phyloP scores from a whole-genome alignment of 2,797 vertebrate species.

The Manis crassicaudata region DNA sequence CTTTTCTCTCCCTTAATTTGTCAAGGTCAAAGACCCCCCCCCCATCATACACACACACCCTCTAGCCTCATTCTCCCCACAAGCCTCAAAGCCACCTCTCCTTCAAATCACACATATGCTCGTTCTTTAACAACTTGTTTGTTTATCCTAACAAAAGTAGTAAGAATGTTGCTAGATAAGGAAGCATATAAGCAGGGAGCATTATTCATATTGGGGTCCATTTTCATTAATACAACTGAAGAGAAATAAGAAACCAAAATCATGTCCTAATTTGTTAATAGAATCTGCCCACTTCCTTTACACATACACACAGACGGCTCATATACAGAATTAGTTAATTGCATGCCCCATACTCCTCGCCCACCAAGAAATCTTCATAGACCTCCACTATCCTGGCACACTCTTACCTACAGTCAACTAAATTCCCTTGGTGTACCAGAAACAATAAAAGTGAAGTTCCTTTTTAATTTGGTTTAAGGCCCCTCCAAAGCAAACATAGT shows the following conservation, averaged over 20 bases:
- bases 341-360: neutral
- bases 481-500: neutral
- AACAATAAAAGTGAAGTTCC: neutral
- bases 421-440: neutral
- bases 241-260: neutral
- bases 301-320: neutral
- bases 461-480: neutral
- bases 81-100: neutral
- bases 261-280: neutral
- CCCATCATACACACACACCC: too few relatives aligned
- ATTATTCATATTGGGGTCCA: neutral
- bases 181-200: neutral
- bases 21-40: neutral
- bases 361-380: neutral
- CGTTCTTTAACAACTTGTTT: neutral
- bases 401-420: neutral
- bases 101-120: neutral
- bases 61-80: neutral
- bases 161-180: neutral
- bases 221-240: neutral
- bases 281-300: neutral
- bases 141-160: neutral
- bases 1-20: neutral
- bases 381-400: neutral
- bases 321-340: neutral